Conservation (phyloP, 2,113 vertebrate genomes). For the Cercopithecus mona region DNA sequence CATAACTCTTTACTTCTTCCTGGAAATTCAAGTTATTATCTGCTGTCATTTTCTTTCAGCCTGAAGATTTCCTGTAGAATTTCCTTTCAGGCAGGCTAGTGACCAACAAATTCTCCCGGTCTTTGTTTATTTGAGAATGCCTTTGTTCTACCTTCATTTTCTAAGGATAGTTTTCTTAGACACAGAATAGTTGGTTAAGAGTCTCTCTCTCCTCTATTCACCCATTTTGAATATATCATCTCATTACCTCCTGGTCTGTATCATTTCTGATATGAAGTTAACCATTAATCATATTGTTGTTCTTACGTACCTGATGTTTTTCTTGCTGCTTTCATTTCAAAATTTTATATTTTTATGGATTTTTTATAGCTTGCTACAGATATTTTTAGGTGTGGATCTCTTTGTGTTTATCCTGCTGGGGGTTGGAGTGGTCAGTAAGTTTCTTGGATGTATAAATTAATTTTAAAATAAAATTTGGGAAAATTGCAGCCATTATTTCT, state of each 20-base stretch:
- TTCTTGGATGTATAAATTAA: background rate
- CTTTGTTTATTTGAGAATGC: background rate
- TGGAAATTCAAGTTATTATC: background rate
- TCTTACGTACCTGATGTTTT: background rate
- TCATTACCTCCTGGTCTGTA: background rate
- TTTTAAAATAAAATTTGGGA: background rate
- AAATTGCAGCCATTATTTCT: background rate
- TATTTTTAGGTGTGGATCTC: background rate
- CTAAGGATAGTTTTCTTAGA: background rate
- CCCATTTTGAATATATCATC: background rate
- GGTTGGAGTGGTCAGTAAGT: background rate
- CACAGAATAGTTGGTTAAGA: background rate
- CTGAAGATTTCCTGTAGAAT: background rate
- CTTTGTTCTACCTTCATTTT: background rate
- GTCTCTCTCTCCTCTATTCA: background rate
- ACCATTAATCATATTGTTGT: background rate
- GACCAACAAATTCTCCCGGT: background rate
- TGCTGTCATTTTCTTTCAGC: background rate
- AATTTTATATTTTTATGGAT: background rate
- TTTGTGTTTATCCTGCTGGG: background rate
- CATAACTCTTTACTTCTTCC: background rate
- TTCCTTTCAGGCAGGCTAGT: background rate
- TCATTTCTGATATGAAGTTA: background rate
- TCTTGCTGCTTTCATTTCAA: background rate
- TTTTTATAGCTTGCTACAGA: background rate